Conservation (phyloP, 2,113 vertebrate genomes). For the Laticauda colubrina region DNA sequence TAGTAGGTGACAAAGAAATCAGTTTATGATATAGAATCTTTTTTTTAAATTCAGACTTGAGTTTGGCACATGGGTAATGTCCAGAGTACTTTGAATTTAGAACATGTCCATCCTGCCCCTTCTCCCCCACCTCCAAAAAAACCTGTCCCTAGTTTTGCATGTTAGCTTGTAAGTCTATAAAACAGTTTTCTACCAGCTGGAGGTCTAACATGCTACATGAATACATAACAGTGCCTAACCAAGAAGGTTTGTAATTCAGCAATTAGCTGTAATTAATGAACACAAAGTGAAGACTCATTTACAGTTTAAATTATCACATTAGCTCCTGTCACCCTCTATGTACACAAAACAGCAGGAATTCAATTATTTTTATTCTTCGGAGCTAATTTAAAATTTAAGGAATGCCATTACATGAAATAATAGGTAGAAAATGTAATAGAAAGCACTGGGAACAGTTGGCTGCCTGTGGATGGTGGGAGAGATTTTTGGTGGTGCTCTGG, state of each 20-base stretch:
- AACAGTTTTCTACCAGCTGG: slow-evolving; percentile 84
- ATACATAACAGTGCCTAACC: slow-evolving; percentile 87
- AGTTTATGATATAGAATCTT: slow-evolving; percentile 1
- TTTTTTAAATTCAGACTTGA: slow-evolving; percentile 51
- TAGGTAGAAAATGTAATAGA: slow-evolving; percentile 83
- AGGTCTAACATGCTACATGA: slow-evolving; percentile 85
- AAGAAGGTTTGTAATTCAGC: slow-evolving; percentile 91
- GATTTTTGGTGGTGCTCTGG: slow-evolving; percentile 71
- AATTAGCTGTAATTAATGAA: slow-evolving; percentile 99
- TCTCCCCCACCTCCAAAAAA: slow-evolving; percentile 57
- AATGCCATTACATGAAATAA: slow-evolving; percentile 88
- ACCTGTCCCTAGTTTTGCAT: slow-evolving; percentile 75
- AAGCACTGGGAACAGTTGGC: slow-evolving; percentile 80
- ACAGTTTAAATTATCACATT: slow-evolving; percentile 99
- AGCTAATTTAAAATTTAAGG: slow-evolving; percentile 94
- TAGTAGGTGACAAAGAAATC: not conserved
- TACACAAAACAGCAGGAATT: slow-evolving; percentile 98
- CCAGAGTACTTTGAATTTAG: slow-evolving; percentile 19
- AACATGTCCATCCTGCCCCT: not conserved
- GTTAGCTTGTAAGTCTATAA: slow-evolving; percentile 82
- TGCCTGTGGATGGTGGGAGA: slow-evolving; percentile 71
- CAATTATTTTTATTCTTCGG: slow-evolving; percentile 96
- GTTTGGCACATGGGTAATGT: slow-evolving; percentile 49
- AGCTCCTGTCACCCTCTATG: slow-evolving; percentile 98
- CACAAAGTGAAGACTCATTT: slow-evolving; percentile 98